Evolutionary conservation across 2,888 invertebrate species (phyloP), one percentile per base, ranked within the genome.

Genomic region (Agrotis puta): DNA sequence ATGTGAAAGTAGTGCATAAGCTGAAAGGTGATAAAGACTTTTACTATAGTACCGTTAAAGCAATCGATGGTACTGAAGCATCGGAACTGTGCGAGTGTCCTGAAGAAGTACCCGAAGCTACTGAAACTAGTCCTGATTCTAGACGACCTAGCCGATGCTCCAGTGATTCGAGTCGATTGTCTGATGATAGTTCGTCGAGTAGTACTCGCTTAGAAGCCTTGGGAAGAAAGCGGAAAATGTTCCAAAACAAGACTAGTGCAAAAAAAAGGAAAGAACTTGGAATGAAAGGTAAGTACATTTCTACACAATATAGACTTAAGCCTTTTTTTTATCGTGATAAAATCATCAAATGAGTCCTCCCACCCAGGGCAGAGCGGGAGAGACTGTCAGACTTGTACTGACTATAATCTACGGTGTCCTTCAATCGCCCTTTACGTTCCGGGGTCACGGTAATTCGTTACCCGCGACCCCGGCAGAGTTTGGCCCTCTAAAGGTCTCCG

Each of bases 1-100:
- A 98, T 87, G 96, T 97, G 1, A 97, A 96, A 81, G 94, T 96
- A 76, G 94, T 96, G 0, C 98, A 98, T 87, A 96, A 97, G 83
- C 93, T 97, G 47, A 96, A 96, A 66, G 94, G 95, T 6, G 96
- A 97, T 83, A 94, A 94, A 13, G 96, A 97, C 75, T 96, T 96
- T 80, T 95, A 94, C 81, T 92, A 88, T 70, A 95, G 94, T 75
- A 96, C 96, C n/a, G 91, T 96, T 2, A 95, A 95, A 85, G 95
- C 95, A 33, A 85, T 96, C 14, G 93, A 95, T 79, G 95, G 94
- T 1, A 70, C 85, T 11, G 94, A 95, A 77, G 96, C 96, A n/a
- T 84, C 90, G 61, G 93, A 92, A 74, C 69, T 94, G 54, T 88
- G 92, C 0, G 91, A 92, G 45, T 79, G 87, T 54, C 59, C 83